Base-by-base conservation (phyloP, 2,888 invertebrate genomes). In the Exocentrus adspersus region DNA sequence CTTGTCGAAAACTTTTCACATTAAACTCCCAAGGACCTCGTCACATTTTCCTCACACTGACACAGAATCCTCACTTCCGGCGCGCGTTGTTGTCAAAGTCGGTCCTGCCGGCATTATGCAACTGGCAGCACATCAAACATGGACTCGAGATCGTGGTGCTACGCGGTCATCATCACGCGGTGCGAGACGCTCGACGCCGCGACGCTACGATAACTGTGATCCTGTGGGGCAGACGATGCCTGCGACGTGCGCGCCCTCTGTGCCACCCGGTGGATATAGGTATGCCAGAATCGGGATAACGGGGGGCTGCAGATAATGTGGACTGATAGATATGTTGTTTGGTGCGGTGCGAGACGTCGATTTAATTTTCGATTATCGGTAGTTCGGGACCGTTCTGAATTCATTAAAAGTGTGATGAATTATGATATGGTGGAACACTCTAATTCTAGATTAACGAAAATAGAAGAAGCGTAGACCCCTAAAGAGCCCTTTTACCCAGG, bases 151-250 rank as follows among this genome's bases (percentile, higher is more conserved):
- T 58, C 65, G 63, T 61, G 37, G 51, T 61, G 54, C 59, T 54
- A 17, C 59, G 59, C 59, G 21, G 20, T 28, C 21, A 46, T 60
- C 21, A 46, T 60, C 56, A 32, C 60, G 54, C 46, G 41, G 16
- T 68, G 61, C 71, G 74, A 72, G 69, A 72, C 73, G 72, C 30
- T 61, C 70, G 48, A 64, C 72, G 65, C 59, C 73, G 70, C 72
- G 74, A 72, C 74, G 72, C 60, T 61, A 61, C 64, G 67, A 69
- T 71, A 67, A 75, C 74, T 75, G 73, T 68, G 67, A 71, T 70
- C 65, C 64, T 20, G 71, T 62, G 32, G 72, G 61, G 71, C 62
- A 64, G 66, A 71, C 67, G 66, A 53, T 53, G 37, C 58, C 59
- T 62, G 60, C 63, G 73, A 71, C 74, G 70, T 73, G 74, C 74